Conservation (phyloP, 2,113 vertebrate species). For the Corythoichthys intestinalis region DNA sequence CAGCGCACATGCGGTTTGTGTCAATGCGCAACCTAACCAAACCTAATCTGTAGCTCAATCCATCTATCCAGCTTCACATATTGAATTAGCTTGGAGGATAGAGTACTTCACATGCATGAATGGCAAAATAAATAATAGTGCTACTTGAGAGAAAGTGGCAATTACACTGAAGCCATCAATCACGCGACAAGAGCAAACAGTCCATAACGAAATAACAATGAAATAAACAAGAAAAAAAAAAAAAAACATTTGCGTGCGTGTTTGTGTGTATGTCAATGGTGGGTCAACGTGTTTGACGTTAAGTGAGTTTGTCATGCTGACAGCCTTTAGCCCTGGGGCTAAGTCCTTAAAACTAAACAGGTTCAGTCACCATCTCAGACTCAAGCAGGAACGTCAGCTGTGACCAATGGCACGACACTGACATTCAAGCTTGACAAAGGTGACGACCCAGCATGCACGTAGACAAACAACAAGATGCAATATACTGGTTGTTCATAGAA, state of each 20-base stretch:
- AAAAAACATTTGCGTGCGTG: neutral
- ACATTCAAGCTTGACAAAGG: conserved; percentile 1
- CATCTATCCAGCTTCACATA: conserved; percentile 37
- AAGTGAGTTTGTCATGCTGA: conserved; percentile 42
- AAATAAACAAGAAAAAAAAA: conserved; percentile 13
- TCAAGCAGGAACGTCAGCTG: conserved; percentile 35
- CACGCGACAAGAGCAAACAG: conserved; percentile 20
- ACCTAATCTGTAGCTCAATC: conserved; percentile 47
- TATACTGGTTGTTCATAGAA: neutral
- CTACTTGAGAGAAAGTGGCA: conserved; percentile 29
- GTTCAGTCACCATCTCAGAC: conserved; percentile 33
- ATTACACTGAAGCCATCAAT: conserved; percentile 42
- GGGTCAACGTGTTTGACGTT: conserved; percentile 43
- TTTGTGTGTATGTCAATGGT: conserved; percentile 9
- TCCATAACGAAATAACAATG: conserved; percentile 12
- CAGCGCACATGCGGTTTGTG: conserved; percentile 15
- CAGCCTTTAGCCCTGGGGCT: conserved; percentile 34
- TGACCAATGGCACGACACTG: conserved; percentile 30
- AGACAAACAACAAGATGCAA: neutral
- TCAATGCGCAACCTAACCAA: conserved; percentile 27
- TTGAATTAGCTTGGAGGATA: conserved; percentile 42
- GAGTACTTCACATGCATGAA: conserved; percentile 34
- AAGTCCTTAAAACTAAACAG: conserved; percentile 28
- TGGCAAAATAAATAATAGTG: conserved; percentile 49
- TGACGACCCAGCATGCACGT: neutral